Percentiles rank a stretch among this genome's conserved stretches.
Conservation (phyloP, 2,888 invertebrate genomes). For the Drosophila picticornis region DNA sequence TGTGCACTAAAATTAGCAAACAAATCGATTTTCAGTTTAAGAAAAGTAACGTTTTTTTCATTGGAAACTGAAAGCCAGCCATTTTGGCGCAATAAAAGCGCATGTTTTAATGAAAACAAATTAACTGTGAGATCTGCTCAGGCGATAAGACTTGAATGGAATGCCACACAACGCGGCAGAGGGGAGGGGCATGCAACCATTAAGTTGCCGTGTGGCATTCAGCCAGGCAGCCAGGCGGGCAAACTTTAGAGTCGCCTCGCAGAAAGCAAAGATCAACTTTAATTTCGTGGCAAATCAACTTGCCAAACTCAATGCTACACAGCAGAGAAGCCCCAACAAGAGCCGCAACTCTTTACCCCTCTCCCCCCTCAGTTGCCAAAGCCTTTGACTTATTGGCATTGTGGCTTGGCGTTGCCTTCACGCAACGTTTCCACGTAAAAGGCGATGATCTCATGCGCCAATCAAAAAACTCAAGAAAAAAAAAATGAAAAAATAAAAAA, state of each 20-base stretch:
- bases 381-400: slow-evolving; percentile 48
- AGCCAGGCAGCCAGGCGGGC: slow-evolving; percentile 12
- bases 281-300: slow-evolving; percentile 81
- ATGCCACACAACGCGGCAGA: slow-evolving; percentile 33
- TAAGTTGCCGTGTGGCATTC: slow-evolving; percentile 35
- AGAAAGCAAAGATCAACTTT: slow-evolving; percentile 69
- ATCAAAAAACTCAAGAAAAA: slow-evolving; percentile 58
- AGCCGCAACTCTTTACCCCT: background rate
- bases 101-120: slow-evolving; percentile 76
- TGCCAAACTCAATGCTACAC: slow-evolving; percentile 8
- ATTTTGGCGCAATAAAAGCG: slow-evolving; percentile 26
- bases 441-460: slow-evolving; percentile 80
- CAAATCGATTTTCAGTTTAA: background rate
- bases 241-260: slow-evolving; percentile 14
- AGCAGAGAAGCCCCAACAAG: background rate
- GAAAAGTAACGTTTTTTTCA: background rate
- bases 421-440: slow-evolving; percentile 77
- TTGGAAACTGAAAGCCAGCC: slow-evolving; percentile 11
- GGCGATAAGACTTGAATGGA: slow-evolving; percentile 62
- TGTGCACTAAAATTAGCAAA: background rate
- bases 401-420: slow-evolving; percentile 60
- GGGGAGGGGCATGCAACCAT: background rate
- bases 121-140: slow-evolving; percentile 75
- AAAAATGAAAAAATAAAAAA: slow-evolving; percentile 38
- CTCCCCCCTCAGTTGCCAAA: background rate